Percentiles rank a stretch among this genome's conserved stretches.
phyloP scores from a whole-genome alignment of 92 coral and sea anemone species.

The Epizoanthus illoricatus region DNA sequence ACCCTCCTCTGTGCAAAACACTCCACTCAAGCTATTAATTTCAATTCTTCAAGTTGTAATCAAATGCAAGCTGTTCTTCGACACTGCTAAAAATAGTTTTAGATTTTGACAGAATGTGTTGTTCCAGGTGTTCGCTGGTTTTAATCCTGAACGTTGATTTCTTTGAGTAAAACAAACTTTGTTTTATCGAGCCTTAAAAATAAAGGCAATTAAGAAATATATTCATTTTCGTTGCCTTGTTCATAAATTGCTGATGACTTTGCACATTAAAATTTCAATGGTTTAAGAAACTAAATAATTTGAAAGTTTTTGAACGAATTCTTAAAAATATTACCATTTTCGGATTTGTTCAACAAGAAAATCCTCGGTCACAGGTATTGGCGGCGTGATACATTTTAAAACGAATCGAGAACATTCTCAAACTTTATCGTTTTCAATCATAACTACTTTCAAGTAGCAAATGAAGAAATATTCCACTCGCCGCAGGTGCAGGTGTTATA shows the following conservation, averaged over 20 bases:
- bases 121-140: neutral
- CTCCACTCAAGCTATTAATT: no score
- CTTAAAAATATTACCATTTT: neutral
- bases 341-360: neutral
- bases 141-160: neutral
- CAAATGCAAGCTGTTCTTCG: neutral
- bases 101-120: neutral
- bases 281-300: neutral
- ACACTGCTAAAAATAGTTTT: neutral
- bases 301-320: neutral
- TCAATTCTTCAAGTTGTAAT: no score
- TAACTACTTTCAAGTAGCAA: no score
- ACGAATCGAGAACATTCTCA: neutral
- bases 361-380: neutral
- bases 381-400: neutral
- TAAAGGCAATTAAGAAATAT: neutral
- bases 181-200: neutral
- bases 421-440: no score
- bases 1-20: no score
- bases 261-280: constrained; percentile 21
- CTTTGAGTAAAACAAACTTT: neutral
- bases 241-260: neutral
- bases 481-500: neutral
- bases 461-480: neutral
- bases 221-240: neutral